Evolutionary conservation across 92 coral and sea anemone genomes (phyloP), one percentile per base, ranked within the genome.

Genomic region (Isaurus tuberculatus): DNA sequence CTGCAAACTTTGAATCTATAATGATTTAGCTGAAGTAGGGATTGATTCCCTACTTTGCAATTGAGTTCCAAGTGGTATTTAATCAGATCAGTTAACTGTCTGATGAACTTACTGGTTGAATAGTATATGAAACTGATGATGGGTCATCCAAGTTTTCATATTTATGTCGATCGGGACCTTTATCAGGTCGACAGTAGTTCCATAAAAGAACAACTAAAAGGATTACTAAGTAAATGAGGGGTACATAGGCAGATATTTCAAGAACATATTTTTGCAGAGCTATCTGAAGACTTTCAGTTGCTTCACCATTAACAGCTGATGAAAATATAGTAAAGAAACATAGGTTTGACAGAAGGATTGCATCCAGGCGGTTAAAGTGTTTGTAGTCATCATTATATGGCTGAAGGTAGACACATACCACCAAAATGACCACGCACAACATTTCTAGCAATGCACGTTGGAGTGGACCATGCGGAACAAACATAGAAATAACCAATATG

Each of bases 301-400:
- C 89, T 34, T 93, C 91, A 58, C 87, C 36, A 10, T 57, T 80
- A 5, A 85, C 57, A 5, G 89, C 88, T 7, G 95, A 81, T 68
- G 93, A 89, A 77, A 94, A 92, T 48, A 87, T 89, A 72, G 85
- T 82, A 11, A 94, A 70, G 49, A 92, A 84, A 55, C 94, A 92
- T 30, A 94, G 89, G 51, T 92, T 94, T 57, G 90, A 83, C 84
- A 94, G 73, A 19, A 94, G 85, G 33, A 94, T 81, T 27, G 91
- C 98, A 85, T 96, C 99, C 13, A 92, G 86, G 3, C 79, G 88
- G 88, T 96, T 96, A 25, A 96, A 83, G 92, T 93, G 85, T 49
- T 43, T 63, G 88, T 91, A 95, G 20, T 79, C 77, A 17, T 85
- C 88, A 48, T 83, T 88, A 81, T 96, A 96, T 9, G 99, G 99